phyloP scores from a whole-genome alignment of 1,140 invertebrate genomes.

The Drosophila melanogaster region DNA sequence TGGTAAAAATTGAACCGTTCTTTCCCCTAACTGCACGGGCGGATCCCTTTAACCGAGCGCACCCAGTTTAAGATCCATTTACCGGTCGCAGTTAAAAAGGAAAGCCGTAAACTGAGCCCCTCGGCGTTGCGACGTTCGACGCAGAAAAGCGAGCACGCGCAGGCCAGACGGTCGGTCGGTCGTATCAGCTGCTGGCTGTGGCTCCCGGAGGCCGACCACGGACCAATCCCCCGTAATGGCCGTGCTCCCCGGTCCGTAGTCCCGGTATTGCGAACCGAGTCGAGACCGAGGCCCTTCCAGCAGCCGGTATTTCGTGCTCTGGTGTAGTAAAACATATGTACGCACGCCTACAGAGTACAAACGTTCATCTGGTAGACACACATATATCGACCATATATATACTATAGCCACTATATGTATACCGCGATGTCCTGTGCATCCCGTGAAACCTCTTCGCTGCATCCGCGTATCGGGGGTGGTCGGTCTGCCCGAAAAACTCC shows the following conservation, averaged over 20 bases:
- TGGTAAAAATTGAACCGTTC: slow-evolving; percentile 30
- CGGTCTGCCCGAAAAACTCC: slow-evolving; percentile 16
- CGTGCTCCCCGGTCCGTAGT: slow-evolving; percentile 10
- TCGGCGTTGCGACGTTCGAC: slow-evolving; percentile 58
- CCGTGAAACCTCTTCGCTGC: slow-evolving; percentile 47
- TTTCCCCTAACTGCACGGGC: not conserved
- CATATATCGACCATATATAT: slow-evolving; percentile 5
- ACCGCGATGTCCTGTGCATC: slow-evolving; percentile 58
- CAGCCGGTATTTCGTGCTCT: slow-evolving; percentile 51
- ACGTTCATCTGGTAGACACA: slow-evolving; percentile 25
- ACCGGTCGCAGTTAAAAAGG: not conserved
- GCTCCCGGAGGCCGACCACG: slow-evolving; percentile 31
- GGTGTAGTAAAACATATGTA: slow-evolving; percentile 47
- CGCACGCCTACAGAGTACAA: slow-evolving; percentile 24
- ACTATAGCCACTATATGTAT: slow-evolving; percentile 32
- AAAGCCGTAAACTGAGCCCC: not conserved
- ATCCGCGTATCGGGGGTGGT: slow-evolving; percentile 20
- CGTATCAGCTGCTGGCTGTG: slow-evolving; percentile 65
- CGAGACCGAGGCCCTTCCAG: slow-evolving; percentile 37
- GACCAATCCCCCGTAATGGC: slow-evolving; percentile 33
- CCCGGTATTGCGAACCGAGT: slow-evolving; percentile 2
- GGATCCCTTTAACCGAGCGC: not conserved
- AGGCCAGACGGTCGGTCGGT: slow-evolving; percentile 46
- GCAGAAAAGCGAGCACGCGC: slow-evolving; percentile 67
- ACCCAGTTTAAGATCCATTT: not conserved